Evolutionary conservation across 1,140 invertebrate genomes (phyloP).

Genomic region (Sminthurides bifidus): DNA sequence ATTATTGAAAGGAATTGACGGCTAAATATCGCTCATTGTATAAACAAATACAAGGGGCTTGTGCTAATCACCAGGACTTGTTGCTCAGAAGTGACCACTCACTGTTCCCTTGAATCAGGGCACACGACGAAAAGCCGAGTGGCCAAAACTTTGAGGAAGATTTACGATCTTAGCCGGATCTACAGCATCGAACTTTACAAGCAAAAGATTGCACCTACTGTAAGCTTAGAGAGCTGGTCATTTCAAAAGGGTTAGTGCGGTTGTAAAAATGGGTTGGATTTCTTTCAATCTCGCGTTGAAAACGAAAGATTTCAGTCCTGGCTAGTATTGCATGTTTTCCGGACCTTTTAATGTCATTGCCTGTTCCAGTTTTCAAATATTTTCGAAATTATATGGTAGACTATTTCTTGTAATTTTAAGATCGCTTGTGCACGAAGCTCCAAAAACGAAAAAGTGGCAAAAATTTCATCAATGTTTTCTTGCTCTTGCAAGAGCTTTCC

Average conservation of each 20-base stretch:
- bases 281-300: conserved; percentile 8
- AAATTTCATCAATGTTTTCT: no score
- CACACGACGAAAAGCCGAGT: conserved; percentile 19
- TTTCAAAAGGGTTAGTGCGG: conserved; percentile 22
- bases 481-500: no score
- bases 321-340: no score
- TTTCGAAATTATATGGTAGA: background rate
- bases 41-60: background rate
- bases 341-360: no score
- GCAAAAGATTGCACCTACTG: conserved; percentile 23
- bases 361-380: background rate
- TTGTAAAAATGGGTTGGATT: conserved; percentile 22
- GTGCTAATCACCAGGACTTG: background rate
- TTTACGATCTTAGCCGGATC: conserved; percentile 19
- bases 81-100: background rate
- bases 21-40: no score
- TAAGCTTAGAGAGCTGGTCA: conserved; percentile 18
- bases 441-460: no score
- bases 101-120: conserved; percentile 1
- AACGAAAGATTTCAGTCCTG: conserved; percentile 4
- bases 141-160: conserved; percentile 12
- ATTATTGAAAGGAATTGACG: no score
- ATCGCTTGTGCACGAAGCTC: background rate
- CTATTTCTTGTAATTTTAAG: background rate
- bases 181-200: conserved; percentile 26